Percentiles rank a stretch among this genome's conserved stretches.
phyloP scores from a whole-genome alignment of 1,140 invertebrate species.

The Cataglyphis hispanica region DNA sequence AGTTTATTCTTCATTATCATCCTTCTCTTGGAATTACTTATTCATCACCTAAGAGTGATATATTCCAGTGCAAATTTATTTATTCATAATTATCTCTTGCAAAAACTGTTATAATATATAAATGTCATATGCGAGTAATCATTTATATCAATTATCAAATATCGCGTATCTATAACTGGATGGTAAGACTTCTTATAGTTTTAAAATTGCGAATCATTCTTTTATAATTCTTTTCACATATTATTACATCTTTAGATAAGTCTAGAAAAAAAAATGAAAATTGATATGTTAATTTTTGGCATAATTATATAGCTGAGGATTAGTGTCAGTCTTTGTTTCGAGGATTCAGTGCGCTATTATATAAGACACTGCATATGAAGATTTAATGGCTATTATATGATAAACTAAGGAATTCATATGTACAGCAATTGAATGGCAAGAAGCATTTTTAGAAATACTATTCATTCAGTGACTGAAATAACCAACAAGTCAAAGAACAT shows the following conservation, averaged over 20 bases:
- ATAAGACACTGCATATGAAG: background rate
- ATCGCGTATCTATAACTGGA: background rate
- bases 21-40: background rate
- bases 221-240: background rate
- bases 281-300: background rate
- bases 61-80: background rate
- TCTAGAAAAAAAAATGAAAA: background rate
- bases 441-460: background rate
- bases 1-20: background rate
- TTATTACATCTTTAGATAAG: background rate
- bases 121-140: background rate
- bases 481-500: background rate
- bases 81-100: background rate
- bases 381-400: background rate
- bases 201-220: background rate
- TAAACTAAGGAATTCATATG: background rate
- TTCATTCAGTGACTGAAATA: background rate
- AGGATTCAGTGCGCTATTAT: background rate
- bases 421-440: conserved; percentile 16
- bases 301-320: background rate
- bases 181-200: background rate
- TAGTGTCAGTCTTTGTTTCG: background rate
- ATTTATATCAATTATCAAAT: background rate
- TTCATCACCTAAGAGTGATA: background rate
- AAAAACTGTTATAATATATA: background rate